phyloP scores from a whole-genome alignment of 2,113 vertebrate species.

The Pedionomus torquatus region DNA sequence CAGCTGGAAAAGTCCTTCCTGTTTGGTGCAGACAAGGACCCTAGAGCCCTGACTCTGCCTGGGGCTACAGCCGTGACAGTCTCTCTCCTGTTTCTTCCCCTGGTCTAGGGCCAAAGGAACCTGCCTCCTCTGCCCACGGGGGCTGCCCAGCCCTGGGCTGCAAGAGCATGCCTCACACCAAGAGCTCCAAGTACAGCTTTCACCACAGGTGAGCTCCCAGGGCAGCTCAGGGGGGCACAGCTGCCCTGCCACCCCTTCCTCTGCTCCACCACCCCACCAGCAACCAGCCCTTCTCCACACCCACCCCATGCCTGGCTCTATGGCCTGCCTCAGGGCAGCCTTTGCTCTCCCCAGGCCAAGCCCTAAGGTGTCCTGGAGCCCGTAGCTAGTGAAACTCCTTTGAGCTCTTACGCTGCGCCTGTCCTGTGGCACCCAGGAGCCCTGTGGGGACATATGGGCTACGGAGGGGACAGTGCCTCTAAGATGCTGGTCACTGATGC shows the following conservation, averaged over 20 bases:
- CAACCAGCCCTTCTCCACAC: not conserved
- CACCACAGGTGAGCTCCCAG: conserved; percentile 89
- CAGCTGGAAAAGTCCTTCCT: not conserved
- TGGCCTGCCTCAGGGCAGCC: not conserved
- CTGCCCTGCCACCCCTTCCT: not conserved
- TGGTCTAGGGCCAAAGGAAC: conserved; percentile 83
- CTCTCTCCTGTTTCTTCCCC: not conserved
- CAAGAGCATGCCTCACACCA: conserved; percentile 85
- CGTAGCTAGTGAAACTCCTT: not conserved
- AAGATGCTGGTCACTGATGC: not conserved
- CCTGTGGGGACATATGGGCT: not conserved
- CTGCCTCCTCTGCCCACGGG: conserved; percentile 73
- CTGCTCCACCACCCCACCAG: not conserved
- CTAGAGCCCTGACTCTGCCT: not conserved
- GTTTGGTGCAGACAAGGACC: not conserved
- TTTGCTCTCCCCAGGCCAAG: not conserved
- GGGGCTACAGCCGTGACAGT: not conserved
- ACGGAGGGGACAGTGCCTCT: rapidly evolving
- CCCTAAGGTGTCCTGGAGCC: not conserved
- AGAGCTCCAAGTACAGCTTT: conserved; percentile 93
- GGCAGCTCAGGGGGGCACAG: not conserved
- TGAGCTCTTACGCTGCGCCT: not conserved
- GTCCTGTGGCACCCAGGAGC: not conserved
- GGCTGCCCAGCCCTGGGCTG: conserved; percentile 83
- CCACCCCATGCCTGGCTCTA: not conserved